phyloP scores from a whole-genome alignment of 2,888 invertebrate species.

The Punctoribates punctum region DNA sequence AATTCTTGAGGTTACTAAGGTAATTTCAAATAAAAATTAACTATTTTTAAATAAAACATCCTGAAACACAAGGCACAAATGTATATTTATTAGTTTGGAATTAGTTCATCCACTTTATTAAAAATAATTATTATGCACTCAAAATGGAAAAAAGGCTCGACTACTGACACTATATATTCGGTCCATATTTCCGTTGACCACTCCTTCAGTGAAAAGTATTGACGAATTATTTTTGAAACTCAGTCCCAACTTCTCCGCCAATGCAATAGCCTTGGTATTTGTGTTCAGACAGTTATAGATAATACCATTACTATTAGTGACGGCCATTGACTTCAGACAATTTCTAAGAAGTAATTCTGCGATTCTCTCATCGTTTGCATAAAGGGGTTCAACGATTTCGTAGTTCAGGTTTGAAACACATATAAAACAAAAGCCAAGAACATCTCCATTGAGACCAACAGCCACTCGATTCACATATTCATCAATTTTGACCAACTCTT shows the following conservation, averaged over 20 bases:
- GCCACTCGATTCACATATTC: slow-evolving; percentile 43
- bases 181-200: not conserved
- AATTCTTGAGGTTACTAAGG: too few species aligned
- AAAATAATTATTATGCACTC: too few species aligned
- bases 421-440: slow-evolving; percentile 26
- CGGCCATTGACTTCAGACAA: not conserved
- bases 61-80: too few species aligned
- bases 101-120: too few species aligned
- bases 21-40: too few species aligned
- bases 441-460: slow-evolving; percentile 27
- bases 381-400: slow-evolving; percentile 43
- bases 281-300: not conserved
- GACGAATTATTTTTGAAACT: not conserved
- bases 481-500: slow-evolving; percentile 8
- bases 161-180: not conserved
- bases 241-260: slow-evolving; percentile 10
- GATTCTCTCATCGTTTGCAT: slow-evolving; percentile 43
- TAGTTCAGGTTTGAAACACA: not conserved
- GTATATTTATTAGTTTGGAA: too few species aligned
- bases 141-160: not conserved
- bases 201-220: not conserved
- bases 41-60: too few species aligned
- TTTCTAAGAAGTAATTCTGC: slow-evolving; percentile 40
- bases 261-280: not conserved
- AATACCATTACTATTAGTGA: not conserved